These are phyloP conservation scores for Phaethon lepturus DNA, from an alignment of 2,113 vertebrate species.

Conservation along the genomic window DNA sequence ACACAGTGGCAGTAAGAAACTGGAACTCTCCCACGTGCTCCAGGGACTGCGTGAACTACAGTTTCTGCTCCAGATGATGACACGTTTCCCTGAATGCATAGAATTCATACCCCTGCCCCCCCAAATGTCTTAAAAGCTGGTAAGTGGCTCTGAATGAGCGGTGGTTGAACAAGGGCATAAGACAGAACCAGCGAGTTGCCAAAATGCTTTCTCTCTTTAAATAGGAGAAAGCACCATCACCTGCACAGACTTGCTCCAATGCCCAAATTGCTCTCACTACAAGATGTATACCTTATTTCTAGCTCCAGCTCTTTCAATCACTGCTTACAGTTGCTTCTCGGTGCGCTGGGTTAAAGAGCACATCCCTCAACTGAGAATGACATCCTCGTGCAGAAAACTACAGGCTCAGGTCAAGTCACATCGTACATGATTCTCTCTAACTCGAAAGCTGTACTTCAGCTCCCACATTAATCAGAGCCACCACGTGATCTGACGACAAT, in stretches of 20 bases:
- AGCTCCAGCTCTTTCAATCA: background rate
- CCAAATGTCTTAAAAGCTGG: background rate
- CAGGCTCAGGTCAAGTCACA: background rate
- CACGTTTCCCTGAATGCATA: constrained; percentile 27
- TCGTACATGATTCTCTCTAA: background rate
- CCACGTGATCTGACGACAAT: rapidly evolving
- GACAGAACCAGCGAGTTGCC: background rate
- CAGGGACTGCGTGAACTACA: background rate
- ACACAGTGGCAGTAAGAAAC: background rate
- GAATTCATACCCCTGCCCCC: background rate
- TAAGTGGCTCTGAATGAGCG: background rate
- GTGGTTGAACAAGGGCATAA: background rate
- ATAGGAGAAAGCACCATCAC: background rate
- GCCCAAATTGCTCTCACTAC: background rate
- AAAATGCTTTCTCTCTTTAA: constrained; percentile 12
- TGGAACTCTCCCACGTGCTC: background rate
- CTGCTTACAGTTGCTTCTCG: background rate
- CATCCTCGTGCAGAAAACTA: background rate
- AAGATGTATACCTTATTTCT: background rate
- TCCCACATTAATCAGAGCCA: background rate
- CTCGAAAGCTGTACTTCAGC: background rate
- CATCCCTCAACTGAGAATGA: background rate
- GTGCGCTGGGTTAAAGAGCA: background rate
- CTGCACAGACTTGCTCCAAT: constrained; percentile 20
- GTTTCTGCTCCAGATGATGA: background rate